These are phyloP conservation scores for Sebastes hubbsi DNA, from an alignment of 2,797 vertebrate genomes.

Conservation along the genomic window DNA sequence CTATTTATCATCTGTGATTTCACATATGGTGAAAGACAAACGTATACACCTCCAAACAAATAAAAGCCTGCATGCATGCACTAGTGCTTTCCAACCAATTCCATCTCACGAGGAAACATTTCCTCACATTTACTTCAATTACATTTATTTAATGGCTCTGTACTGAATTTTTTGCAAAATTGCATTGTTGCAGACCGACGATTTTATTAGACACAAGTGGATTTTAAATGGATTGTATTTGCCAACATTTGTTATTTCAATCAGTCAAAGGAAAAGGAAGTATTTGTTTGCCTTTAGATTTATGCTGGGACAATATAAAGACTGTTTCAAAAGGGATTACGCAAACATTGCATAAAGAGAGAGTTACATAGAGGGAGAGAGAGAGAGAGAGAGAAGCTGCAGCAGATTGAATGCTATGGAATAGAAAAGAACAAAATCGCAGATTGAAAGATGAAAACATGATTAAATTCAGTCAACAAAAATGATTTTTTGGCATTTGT, in stretches of 20 bases:
- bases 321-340: conserved; percentile 41
- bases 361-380: conserved; percentile 1
- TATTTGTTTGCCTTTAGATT: conserved; percentile 21
- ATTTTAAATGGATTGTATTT: conserved; percentile 37
- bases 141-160: conserved; percentile 11
- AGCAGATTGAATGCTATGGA: conserved; percentile 12
- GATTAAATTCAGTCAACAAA: conserved; percentile 33
- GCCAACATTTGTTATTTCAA: conserved; percentile 44
- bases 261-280: conserved; percentile 14
- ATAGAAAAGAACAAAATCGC: conserved; percentile 3
- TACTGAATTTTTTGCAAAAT: conserved; percentile 24
- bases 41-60: conserved; percentile 10
- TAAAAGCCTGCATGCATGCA: neutral
- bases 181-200: neutral
- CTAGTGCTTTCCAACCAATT: neutral
- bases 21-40: conserved; percentile 38
- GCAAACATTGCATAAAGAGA: conserved; percentile 8
- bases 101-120: neutral
- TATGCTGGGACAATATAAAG: conserved; percentile 11
- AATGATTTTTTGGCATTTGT: conserved; percentile 22
- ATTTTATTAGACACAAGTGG: conserved; percentile 37
- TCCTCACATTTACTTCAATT: conserved; percentile 10
- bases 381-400: conserved; percentile 11
- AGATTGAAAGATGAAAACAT: conserved; percentile 34
- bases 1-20: conserved; percentile 50